Base-by-base conservation (phyloP, 2,113 vertebrate species). In the Clarias gariepinus region DNA sequence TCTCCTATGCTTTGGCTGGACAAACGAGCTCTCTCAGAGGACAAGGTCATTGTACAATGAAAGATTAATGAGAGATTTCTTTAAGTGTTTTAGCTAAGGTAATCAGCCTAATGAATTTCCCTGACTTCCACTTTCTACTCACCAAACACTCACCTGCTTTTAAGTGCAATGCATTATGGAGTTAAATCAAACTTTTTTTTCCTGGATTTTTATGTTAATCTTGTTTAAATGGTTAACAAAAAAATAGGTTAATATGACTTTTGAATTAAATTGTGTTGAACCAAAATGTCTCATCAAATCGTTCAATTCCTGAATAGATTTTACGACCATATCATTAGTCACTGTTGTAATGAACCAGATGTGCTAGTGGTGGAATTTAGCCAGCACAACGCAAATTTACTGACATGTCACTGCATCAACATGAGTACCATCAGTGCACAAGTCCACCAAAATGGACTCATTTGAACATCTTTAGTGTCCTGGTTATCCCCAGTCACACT, bases 31-130 rank as follows among this genome's bases (percentile, higher is more conserved):
- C 89, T 91, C 90, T 92, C 81, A 87, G 87, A 91, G 87, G 87
- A 93, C 89, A 88, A 92, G 93, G 90, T 94, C 93, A 90, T 85
- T 8, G 89, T 85, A 36, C 88, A 92, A 94, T 95, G 90, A 95
- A 95, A 94, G 91, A 92, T 95, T 95, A 92, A 95, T 95, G 94
- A 93, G 91, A 89, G 91, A 94, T 94, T 93, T 91, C 89, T 87
- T 89, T 92, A 92, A 93, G 94, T 92, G 94, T 94, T 94, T 91
- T 85, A 87, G 91, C 89, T 88, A 89, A 91, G 89, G 90, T 92
- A 92, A 95, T 95, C 93, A 92, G 89, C 90, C 91, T 94, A 93
- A 94, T 94, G 92, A 93, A 92, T 93, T 93, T 90, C 85, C 74
- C 19, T 66, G 84, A 89, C 91, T 92, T 94, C 57, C 57, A 88